These are phyloP conservation scores for Tachystola acroxantha DNA, from an alignment of 2,888 invertebrate genomes.

Conservation along the genomic window DNA sequence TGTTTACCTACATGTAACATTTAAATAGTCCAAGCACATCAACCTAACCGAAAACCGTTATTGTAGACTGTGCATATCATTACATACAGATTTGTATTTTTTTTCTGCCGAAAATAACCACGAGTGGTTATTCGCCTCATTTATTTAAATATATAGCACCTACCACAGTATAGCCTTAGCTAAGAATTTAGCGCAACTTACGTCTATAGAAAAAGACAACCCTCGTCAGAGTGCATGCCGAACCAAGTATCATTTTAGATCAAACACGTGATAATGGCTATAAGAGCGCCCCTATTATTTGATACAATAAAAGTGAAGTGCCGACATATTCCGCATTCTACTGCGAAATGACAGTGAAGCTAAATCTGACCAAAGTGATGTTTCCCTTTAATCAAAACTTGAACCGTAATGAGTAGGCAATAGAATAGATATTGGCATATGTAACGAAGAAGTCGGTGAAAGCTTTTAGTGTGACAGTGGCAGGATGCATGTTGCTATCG, in stretches of 20 bases:
- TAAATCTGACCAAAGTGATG: conserved; percentile 39
- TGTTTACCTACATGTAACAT: too few relatives aligned
- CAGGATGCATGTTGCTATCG: conserved; percentile 43
- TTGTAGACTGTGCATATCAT: too few relatives aligned
- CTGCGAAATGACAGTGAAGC: conserved; percentile 47
- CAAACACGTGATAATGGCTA: conserved; percentile 77
- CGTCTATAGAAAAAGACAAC: conserved; percentile 43
- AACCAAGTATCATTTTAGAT: conserved; percentile 76
- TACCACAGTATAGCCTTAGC: too few relatives aligned
- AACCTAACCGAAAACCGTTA: too few relatives aligned
- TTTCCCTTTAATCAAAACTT: conserved; percentile 15
- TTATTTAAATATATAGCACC: too few relatives aligned
- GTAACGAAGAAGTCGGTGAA: conserved; percentile 30
- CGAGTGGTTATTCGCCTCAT: too few relatives aligned
- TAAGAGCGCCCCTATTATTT: conserved; percentile 78
- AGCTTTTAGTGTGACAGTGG: conserved; percentile 44
- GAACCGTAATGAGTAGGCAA: conserved; percentile 8
- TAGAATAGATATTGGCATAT: conserved; percentile 26
- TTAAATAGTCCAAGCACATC: too few relatives aligned
- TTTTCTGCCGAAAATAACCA: too few relatives aligned
- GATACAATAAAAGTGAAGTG: conserved; percentile 79
- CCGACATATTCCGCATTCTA: conserved; percentile 76
- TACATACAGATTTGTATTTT: too few relatives aligned
- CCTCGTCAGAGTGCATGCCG: conserved; percentile 42
- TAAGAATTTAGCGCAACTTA: too few relatives aligned